These are phyloP conservation scores for Cercopithecus mona DNA, from an alignment of 2,113 vertebrate species.

Conservation along the genomic window DNA sequence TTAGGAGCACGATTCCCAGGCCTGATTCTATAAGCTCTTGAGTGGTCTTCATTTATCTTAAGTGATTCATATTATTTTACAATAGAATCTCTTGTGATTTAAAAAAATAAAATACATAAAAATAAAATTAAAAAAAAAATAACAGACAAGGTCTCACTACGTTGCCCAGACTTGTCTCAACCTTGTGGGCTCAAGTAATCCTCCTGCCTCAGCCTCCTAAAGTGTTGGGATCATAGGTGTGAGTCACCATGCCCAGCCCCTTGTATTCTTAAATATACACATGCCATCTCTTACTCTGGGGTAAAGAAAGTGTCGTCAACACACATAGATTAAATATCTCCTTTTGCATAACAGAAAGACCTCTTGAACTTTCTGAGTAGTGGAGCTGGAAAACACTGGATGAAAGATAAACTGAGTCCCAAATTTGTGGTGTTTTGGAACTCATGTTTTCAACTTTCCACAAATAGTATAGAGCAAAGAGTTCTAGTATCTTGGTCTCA, in stretches of 20 bases:
- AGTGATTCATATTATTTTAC: neutral
- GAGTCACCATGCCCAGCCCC: too few species aligned
- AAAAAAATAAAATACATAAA: too few species aligned
- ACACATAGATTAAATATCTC: neutral
- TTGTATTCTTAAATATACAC: neutral
- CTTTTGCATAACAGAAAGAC: neutral
- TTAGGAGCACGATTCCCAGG: neutral
- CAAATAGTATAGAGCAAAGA: neutral
- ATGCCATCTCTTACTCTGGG: neutral
- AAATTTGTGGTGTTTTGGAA: neutral
- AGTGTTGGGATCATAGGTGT: too few species aligned
- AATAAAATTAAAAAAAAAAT: too few species aligned
- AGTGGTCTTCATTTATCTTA: neutral
- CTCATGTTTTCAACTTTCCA: neutral
- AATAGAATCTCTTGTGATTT: neutral
- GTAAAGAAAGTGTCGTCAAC: neutral
- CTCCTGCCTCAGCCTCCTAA: too few species aligned
- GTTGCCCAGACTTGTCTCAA: too few species aligned
- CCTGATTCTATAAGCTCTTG: neutral
- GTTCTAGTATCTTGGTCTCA: neutral
- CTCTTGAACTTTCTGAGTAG: neutral
- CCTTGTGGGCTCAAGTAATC: too few species aligned
- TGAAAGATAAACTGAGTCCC: neutral
- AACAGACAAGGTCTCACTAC: too few species aligned
- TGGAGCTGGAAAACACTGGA: neutral